Evolutionary conservation across 2,888 invertebrate species (phyloP), one percentile per base, ranked within the genome.

Genomic region (Eristalinus sepulchralis): DNA sequence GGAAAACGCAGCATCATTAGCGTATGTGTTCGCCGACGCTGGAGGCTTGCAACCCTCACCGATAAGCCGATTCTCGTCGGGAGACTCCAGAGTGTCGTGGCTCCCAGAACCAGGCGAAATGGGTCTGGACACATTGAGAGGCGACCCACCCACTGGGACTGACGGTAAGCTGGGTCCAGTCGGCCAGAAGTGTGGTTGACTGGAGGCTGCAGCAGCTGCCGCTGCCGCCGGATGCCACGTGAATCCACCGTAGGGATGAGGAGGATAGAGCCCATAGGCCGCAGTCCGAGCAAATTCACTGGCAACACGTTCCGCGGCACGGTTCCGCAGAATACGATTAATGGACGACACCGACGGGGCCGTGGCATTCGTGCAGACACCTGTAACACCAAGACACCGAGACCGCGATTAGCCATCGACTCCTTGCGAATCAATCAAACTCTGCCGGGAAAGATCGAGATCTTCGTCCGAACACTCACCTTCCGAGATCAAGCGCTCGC

Each of bases 281-380:
- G 98, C 97, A 0, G 97, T 97, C 17, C 97, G 94, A 0, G 98
- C 98, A 90, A 99, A 98, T 92, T 98, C 98, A 1, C 97, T 98
- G 0, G 98, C 98, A 0, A 98, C 98, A 20, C 98, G 94, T 91
- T 99, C 99, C 0, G 99, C 98, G 0, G 98, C 98, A 9, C 99
- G 95, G 92, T 99, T 99, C 88, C 99, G 94, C 72, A 99, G 94
- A 91, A 99, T 99, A 89, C 99, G 95, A 93, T 98, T 99, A 92
- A 99, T 99, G 89, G 98, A 98, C 90, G 98, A 98, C 3, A 99
- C 98, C 78, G 98, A 98, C 0, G 99, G 99, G 0, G 99, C 98
- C 27, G 98, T 98, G 67, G 97, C 97, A 91, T 97, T 97, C 57
- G 97, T 97, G 93, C 99, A 99, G 17, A 99, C 98, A 89, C 97